Conservation (phyloP, 2,797 vertebrate genomes). For the Xenopus petersii region DNA sequence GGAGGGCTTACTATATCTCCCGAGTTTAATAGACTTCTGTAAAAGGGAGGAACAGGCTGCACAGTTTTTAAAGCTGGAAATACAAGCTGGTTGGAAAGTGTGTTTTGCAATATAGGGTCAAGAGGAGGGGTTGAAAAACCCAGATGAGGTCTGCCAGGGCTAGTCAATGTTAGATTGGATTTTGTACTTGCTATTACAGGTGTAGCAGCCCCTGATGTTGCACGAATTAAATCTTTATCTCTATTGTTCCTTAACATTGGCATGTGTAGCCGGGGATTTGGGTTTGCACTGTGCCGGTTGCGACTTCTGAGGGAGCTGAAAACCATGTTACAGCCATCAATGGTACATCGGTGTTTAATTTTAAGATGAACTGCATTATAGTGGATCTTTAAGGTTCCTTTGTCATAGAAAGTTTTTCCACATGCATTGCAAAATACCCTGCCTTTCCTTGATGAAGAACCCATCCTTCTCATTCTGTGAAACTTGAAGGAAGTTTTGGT, state of each 20-base stretch:
- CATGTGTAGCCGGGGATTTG: conserved; percentile 82
- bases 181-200: conserved; percentile 96
- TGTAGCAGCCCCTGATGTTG: conserved; percentile 82
- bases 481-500: conserved; percentile 76
- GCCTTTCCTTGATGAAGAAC: conserved; percentile 90
- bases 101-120: conserved; percentile 88
- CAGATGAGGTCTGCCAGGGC: conserved; percentile 89
- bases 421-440: conserved; percentile 96
- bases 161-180: conserved; percentile 85
- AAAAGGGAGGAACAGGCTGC: conserved; percentile 96
- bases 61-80: conserved; percentile 96
- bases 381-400: conserved; percentile 80
- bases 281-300: conserved; percentile 96
- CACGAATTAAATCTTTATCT: conserved; percentile 96
- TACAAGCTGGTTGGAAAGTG: conserved; percentile 88
- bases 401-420: conserved; percentile 82
- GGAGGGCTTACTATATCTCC: conserved; percentile 93
- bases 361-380: conserved; percentile 79
- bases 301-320: conserved; percentile 97
- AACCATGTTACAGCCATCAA: conserved; percentile 84
- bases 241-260: conserved; percentile 92
- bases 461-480: conserved; percentile 84
- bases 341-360: conserved; percentile 78
- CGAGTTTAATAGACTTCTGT: conserved; percentile 89
- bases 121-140: conserved; percentile 93